Evolutionary conservation across 2,888 invertebrate species (phyloP), one percentile per base, ranked within the genome.

Genomic region (Phragmatobia fuliginosa): DNA sequence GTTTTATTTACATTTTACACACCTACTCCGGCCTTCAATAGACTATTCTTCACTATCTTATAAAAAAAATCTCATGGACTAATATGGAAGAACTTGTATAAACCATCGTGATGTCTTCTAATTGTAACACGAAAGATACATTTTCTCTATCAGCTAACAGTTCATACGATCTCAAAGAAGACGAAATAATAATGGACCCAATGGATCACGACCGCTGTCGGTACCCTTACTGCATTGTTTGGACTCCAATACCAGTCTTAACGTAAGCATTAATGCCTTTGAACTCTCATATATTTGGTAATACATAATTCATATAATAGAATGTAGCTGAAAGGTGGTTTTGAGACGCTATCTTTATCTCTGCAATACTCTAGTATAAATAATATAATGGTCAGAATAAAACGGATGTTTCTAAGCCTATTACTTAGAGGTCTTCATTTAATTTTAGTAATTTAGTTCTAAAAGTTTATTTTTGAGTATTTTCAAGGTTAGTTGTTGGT

Each of bases 161-260:
- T 60, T 70, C 87, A 28, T 79, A 82, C 72, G 91, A 93, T 77
- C 88, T 85, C 5, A 65, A 18, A 56, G 94, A 18, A 56, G 94
- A 94, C 81, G 90, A 93, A 31, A 88, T 88, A 2, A 83, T 93
- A 28, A 94, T 94, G 94, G 94, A 94, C 85, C 89, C 92, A 31
- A 96, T 97, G 62, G 96, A 97, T 85, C 95, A 91, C 75, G 91
- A 94, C 41, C 92, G 95, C 58, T 95, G 96, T 83, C 95, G 97
- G 85, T 99, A 97, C 92, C 99, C 99, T 0, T 98, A 96, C 88
- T 98, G 98, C 85, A 97, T 99, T 71, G 99, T 99, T 6, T 99
- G 99, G 99, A 99, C 99, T 1, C 99, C 99, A 0, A 98, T 99
- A 83, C 99, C 99, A 3, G 93, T 99, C 66, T 85, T 99, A 82